Evolutionary conservation across 2,888 invertebrate species (phyloP), one percentile per base, ranked within the genome.

Genomic region (Zaprionus obscuricornis): DNA sequence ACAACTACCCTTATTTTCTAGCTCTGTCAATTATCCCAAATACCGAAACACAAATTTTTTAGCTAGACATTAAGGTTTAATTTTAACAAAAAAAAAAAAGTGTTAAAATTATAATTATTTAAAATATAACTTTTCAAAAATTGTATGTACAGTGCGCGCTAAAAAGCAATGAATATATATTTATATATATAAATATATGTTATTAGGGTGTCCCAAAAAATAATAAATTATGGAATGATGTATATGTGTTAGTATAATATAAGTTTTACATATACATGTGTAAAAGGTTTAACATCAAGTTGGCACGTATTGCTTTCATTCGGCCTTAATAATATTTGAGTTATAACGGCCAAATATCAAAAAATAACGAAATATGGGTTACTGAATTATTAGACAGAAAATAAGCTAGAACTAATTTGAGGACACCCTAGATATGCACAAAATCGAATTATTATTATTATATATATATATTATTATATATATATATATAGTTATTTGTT

Each of bases 91-190:
- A 39, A 36, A 8, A 17, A 29, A 20, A 26, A 43, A n/a, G 1
- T 6, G 10, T 16, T 52, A 54, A 70, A 49, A 66, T 42, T 57
- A 14, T 56, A 75, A 50, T 18, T 6, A 50, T 33, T 13, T 40
- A 50, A 50, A 29, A 27, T 13, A 40, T 22, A 34, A 27, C 22
- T n/a, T 20, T 17, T 43, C 52, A 63, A 69, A 55, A 42, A 64
- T 85, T 78, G 85, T 78, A n/a, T 78, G 78, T 78, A 81, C 85
- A 81, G 79, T 66, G 77, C 60, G 70, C 83, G 66, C 59, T 58
- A 20, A 73, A 57, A 63, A 45, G 29, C 34, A 31, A 31, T n/a
- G 31, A 22, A 42, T 17, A 31, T 8, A 54, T 10, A 40, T 39
- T 13, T 56, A 45, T 37, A 71, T 59, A 47, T 65, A 39, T 33